Evolutionary conservation across 2,888 invertebrate genomes (phyloP).

Genomic region (Cybosia mesomella): DNA sequence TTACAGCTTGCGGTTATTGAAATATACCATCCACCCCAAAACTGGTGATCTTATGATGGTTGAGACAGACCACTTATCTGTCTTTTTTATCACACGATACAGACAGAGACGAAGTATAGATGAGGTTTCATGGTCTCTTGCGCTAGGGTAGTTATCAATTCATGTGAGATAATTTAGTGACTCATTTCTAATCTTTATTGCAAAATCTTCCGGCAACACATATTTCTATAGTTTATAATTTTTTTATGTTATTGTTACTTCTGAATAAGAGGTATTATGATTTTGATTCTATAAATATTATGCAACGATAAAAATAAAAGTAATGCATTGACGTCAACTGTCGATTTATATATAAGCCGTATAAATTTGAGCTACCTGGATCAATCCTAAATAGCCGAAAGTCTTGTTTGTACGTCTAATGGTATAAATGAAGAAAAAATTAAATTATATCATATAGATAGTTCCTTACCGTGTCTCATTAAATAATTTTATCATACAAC

Average conservation of each 20-base stretch:
- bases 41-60: neutral
- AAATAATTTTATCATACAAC: too few relatives aligned
- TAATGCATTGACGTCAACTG: neutral
- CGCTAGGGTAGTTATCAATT: neutral
- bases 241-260: neutral
- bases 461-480: too few relatives aligned
- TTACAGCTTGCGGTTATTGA: conserved; percentile 21
- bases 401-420: too few relatives aligned
- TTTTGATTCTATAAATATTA: neutral
- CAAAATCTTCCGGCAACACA: neutral
- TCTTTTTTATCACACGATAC: neutral
- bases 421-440: too few relatives aligned
- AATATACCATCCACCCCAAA: neutral
- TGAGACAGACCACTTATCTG: neutral
- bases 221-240: neutral
- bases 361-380: neutral
- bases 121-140: neutral
- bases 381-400: too few relatives aligned
- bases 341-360: too few relatives aligned
- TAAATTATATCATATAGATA: too few relatives aligned
- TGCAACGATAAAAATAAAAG: neutral
- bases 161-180: neutral
- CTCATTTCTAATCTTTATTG: neutral
- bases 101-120: conserved; percentile 2
- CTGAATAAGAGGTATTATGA: neutral